phyloP scores from a whole-genome alignment of 2,888 invertebrate species.

The Litoditis marina region DNA sequence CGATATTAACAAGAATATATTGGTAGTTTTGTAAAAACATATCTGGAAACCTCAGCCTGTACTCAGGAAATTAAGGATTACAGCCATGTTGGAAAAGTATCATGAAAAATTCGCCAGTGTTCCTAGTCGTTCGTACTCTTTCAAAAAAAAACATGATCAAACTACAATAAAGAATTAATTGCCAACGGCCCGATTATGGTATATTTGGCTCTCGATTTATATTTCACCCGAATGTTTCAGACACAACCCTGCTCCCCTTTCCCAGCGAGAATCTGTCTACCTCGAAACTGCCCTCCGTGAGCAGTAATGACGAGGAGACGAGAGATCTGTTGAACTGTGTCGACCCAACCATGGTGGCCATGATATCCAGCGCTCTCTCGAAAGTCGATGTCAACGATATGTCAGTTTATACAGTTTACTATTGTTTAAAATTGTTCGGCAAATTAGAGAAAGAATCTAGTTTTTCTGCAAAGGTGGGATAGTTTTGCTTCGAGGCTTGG shows the following conservation, averaged over 20 bases:
- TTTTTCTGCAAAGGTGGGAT: too few species aligned
- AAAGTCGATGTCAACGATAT: constrained; percentile 43
- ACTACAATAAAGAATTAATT: too few species aligned
- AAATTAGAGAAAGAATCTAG: not conserved
- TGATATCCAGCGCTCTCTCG: constrained; percentile 31
- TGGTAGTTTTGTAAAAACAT: too few species aligned
- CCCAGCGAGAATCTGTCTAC: constrained; percentile 41
- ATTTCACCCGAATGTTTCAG: constrained; percentile 23
- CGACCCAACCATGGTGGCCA: constrained; percentile 23
- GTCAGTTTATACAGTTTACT: constrained; percentile 36
- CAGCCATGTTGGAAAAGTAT: too few species aligned
- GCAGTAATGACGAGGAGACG: constrained; percentile 19
- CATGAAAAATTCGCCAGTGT: too few species aligned
- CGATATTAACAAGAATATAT: too few species aligned
- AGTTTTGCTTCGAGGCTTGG: not conserved
- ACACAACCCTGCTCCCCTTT: constrained; percentile 43
- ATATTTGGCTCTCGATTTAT: not conserved
- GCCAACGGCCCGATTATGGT: too few species aligned
- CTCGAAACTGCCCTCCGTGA: constrained; percentile 29
- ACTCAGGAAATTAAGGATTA: too few species aligned
- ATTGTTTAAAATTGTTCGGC: too few species aligned
- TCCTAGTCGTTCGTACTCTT: too few species aligned
- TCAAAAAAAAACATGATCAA: too few species aligned
- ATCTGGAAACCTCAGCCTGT: too few species aligned
- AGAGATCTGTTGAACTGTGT: constrained; percentile 22